Conservation (phyloP, 2,797 vertebrate species). For the Sebastes dallii region DNA sequence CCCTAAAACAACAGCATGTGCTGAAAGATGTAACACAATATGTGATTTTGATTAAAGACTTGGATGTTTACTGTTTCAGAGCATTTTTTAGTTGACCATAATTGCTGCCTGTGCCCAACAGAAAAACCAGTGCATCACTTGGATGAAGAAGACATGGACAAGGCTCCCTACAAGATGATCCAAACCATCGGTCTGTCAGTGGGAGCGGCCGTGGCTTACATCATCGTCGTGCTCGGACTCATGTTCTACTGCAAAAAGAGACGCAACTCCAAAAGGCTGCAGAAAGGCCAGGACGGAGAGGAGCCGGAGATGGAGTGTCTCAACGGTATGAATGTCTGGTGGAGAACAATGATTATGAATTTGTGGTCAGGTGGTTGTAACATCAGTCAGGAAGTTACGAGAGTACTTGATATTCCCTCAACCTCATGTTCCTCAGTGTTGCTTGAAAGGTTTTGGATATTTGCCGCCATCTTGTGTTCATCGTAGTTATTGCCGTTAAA, state of each 20-base stretch:
- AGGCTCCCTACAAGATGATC: slow-evolving; percentile 98
- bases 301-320: slow-evolving; percentile 98
- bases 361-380: neutral
- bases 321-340: slow-evolving; percentile 82
- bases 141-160: slow-evolving; percentile 71
- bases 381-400: neutral
- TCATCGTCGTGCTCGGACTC: slow-evolving; percentile 95
- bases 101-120: slow-evolving; percentile 57
- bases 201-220: slow-evolving; percentile 96
- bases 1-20: neutral
- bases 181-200: slow-evolving; percentile 97
- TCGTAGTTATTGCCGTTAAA: neutral
- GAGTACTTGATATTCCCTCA: neutral
- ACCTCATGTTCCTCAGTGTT: neutral
- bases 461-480: slow-evolving; percentile 65
- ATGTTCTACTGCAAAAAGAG: slow-evolving; percentile 99
- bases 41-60: neutral
- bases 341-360: neutral
- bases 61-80: neutral
- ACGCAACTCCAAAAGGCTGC: slow-evolving; percentile 90
- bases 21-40: neutral
- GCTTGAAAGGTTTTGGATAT: neutral
- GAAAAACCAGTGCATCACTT: slow-evolving; percentile 84
- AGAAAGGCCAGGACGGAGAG: slow-evolving; percentile 91
- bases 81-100: neutral